These are phyloP conservation scores for Ceyx cyanopectus DNA, from an alignment of 2,113 vertebrate genomes.

Conservation along the genomic window DNA sequence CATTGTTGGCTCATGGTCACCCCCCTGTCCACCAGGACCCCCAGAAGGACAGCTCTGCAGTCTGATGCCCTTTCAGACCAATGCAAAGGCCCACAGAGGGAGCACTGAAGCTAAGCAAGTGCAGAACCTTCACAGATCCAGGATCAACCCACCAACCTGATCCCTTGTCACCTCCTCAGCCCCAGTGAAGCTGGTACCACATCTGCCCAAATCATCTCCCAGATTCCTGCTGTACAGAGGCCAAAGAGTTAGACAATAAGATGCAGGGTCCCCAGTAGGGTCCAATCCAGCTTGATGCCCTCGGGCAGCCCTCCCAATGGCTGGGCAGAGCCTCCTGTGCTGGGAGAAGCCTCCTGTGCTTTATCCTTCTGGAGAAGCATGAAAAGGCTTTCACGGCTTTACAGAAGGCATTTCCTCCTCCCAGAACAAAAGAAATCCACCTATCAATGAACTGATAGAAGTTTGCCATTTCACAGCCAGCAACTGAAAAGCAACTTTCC, in stretches of 20 bases:
- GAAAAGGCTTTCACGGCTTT: background rate
- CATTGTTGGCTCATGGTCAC: no score
- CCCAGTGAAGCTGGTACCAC: background rate
- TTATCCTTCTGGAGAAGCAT: background rate
- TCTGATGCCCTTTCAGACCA: background rate
- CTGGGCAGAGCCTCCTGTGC: background rate
- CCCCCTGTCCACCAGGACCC: no score
- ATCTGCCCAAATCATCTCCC: fast-evolving
- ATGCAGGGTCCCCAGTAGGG: background rate
- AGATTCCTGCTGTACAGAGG: background rate
- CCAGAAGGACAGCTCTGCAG: background rate
- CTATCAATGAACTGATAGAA: background rate
- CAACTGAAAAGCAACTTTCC: background rate
- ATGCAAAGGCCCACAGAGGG: fast-evolving
- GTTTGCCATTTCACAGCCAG: background rate
- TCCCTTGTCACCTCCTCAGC: fast-evolving
- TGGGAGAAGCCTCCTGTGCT: background rate
- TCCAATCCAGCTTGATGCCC: background rate
- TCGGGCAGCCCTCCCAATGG: fast-evolving
- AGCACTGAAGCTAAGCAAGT: background rate
- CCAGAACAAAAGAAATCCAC: background rate
- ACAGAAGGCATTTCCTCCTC: background rate
- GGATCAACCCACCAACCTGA: background rate
- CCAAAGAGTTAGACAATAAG: background rate
- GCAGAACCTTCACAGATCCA: background rate